These are phyloP conservation scores for Drosophila mimica DNA, from an alignment of 2,888 invertebrate genomes.

Conservation along the genomic window DNA sequence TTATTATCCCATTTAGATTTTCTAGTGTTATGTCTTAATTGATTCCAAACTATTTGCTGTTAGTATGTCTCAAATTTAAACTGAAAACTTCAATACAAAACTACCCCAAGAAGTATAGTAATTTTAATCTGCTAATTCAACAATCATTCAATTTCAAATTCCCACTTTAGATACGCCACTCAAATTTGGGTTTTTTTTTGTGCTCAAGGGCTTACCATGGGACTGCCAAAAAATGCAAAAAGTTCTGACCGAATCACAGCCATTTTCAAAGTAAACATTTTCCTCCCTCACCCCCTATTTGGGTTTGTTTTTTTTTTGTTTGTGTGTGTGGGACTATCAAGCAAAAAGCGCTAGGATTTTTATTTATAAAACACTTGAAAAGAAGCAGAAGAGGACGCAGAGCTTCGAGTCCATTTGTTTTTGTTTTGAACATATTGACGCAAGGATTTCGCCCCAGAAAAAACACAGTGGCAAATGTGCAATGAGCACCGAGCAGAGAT, in stretches of 20 bases:
- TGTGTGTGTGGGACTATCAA: slow-evolving; percentile 31
- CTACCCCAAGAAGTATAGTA: not conserved
- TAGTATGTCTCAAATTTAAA: too few relatives aligned
- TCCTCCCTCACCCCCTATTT: slow-evolving; percentile 9
- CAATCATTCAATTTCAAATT: slow-evolving; percentile 66
- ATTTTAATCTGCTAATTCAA: slow-evolving; percentile 72
- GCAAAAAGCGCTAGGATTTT: slow-evolving; percentile 60
- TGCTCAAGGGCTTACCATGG: slow-evolving; percentile 20
- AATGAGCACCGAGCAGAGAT: slow-evolving; percentile 68
- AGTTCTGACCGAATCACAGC: slow-evolving; percentile 69
- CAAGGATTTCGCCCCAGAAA: slow-evolving; percentile 62
- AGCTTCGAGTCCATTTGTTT: slow-evolving; percentile 41
- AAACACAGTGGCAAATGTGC: slow-evolving; percentile 55
- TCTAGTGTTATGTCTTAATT: not conserved
- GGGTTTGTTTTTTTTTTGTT: slow-evolving; percentile 1
- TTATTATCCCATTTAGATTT: not conserved
- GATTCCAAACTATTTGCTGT: not conserved
- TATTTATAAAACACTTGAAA: slow-evolving; percentile 78
- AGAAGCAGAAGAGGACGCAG: slow-evolving; percentile 54
- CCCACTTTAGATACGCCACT: slow-evolving; percentile 57
- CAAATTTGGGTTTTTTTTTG: slow-evolving; percentile 34
- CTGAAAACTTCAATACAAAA: not conserved
- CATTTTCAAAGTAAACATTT: slow-evolving; percentile 75
- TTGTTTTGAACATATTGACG: slow-evolving; percentile 63
- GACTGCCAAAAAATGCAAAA: slow-evolving; percentile 24